Evolutionary conservation across 2,888 invertebrate species (phyloP).

Genomic region (Cremastinae sp.): DNA sequence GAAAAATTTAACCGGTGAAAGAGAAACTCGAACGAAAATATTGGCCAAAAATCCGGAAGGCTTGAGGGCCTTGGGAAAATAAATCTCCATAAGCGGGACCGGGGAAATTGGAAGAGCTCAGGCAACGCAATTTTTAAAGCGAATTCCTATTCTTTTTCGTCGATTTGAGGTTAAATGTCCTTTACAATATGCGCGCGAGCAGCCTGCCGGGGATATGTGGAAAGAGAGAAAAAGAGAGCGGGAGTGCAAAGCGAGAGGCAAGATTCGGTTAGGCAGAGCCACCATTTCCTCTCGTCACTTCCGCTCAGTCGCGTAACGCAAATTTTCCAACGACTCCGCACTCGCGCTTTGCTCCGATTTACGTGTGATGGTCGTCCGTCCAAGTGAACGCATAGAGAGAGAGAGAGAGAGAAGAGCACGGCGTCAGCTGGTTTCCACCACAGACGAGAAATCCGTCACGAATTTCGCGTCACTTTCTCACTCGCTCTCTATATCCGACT

Average conservation of each 20-base stretch:
- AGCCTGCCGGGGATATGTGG: no score
- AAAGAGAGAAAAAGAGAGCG: not conserved
- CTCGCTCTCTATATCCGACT: constrained; percentile 8
- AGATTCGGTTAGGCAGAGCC: constrained; percentile 61
- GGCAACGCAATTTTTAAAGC: no score
- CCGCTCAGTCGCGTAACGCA: constrained; percentile 64
- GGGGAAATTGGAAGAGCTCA: constrained; percentile 3
- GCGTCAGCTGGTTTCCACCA: constrained; percentile 59
- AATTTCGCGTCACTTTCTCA: constrained; percentile 53
- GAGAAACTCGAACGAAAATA: no score
- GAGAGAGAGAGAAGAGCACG: constrained; percentile 62
- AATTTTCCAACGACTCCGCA: constrained; percentile 64
- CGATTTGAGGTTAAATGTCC: no score
- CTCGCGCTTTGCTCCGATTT: constrained; percentile 26
- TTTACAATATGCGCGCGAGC: no score
- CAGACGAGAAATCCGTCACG: constrained; percentile 54
- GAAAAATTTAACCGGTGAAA: no score
- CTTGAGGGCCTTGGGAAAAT: not conserved
- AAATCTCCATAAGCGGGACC: not conserved
- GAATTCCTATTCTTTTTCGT: no score
- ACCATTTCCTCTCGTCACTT: constrained; percentile 70
- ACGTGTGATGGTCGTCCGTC: constrained; percentile 10
- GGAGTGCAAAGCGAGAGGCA: constrained; percentile 45
- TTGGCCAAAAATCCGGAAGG: no score
- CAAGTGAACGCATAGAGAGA: constrained; percentile 20